Base-by-base conservation (phyloP, 2,797 vertebrate genomes). In the Champsocephalus esox region DNA sequence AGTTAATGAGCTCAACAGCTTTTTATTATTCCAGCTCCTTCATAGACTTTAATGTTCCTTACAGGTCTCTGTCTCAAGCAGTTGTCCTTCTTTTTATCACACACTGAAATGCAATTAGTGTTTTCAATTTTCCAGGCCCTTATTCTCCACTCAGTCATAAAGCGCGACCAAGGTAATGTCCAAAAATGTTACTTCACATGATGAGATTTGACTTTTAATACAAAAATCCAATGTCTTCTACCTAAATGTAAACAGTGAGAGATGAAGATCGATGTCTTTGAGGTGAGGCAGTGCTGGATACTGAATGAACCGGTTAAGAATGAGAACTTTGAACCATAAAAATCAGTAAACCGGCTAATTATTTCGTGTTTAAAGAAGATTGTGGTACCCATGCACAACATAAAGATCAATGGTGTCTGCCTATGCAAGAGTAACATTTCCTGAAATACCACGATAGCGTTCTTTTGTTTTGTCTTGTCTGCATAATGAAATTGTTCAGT, bases 81-180 rank as follows among this genome's bases (percentile, higher is more conserved):
- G 74, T 86, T 85, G 75, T 80, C 57, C 59, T 77, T 77, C 55
- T 77, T 79, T 86, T 87, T 75, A 86, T 86, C 73, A 69, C 79
- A 77, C 3, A 24, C 64, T 61, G 9, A 79, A 88, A 85, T 49
- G 61, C 61, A 87, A 76, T 89, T 87, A 79, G 67, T 80, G 67
- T 88, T 81, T 82, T 85, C 70, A 85, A 83, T 85, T 87, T 84
- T 63, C 70, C 52, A 49, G 32, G 55, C 64, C 44, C 59, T 73
- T 80, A 60, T 63, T 84, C 70, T 82, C 66, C 72, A 51, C 63
- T 83, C 82, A 61, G 52, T 74, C 73, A 82, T 81, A 82, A 82
- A 81, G 64, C 19, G 3, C 50, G 63, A 51, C 13, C 55, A 88
- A 38, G 64, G 48, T 85, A 84, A 75, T 79, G 66, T 70, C 48